Percentiles rank a stretch among this genome's conserved stretches.
phyloP scores from a whole-genome alignment of 2,113 vertebrate species.

The Progne subis region DNA sequence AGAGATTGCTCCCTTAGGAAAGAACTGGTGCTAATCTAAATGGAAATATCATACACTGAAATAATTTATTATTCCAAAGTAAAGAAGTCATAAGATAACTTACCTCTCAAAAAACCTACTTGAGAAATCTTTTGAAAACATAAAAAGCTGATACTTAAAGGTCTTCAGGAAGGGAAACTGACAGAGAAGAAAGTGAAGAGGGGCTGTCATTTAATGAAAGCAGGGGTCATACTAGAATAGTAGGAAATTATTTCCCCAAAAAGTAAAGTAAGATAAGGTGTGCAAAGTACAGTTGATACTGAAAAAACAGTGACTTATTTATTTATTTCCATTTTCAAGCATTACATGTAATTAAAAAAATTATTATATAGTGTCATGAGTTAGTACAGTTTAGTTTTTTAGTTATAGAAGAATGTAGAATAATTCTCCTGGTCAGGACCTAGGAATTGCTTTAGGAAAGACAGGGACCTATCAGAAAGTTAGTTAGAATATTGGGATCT shows the following conservation, averaged over 20 bases:
- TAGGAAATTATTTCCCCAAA: not conserved
- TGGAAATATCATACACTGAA: not conserved
- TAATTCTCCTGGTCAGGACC: no score
- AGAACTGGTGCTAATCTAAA: not conserved
- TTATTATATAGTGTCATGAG: not conserved
- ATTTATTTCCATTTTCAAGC: not conserved
- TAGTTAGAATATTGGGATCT: no score
- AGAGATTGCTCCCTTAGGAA: not conserved
- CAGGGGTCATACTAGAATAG: not conserved
- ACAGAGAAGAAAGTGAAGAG: not conserved
- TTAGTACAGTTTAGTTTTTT: no score
- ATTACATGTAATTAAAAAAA: not conserved
- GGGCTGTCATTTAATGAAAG: not conserved
- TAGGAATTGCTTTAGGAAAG: no score
- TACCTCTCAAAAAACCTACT: not conserved
- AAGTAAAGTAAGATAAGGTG: not conserved
- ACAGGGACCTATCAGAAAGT: no score
- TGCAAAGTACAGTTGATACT: not conserved
- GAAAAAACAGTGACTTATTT: not conserved
- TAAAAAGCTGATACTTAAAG: rapidly evolving
- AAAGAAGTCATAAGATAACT: not conserved
- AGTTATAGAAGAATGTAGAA: no score
- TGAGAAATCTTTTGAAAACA: not conserved
- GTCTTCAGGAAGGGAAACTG: not conserved
- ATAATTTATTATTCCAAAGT: not conserved